Evolutionary conservation across 2,797 vertebrate species (phyloP), one percentile per base, ranked within the genome.

Genomic region (Premnoplex brunnescens): DNA sequence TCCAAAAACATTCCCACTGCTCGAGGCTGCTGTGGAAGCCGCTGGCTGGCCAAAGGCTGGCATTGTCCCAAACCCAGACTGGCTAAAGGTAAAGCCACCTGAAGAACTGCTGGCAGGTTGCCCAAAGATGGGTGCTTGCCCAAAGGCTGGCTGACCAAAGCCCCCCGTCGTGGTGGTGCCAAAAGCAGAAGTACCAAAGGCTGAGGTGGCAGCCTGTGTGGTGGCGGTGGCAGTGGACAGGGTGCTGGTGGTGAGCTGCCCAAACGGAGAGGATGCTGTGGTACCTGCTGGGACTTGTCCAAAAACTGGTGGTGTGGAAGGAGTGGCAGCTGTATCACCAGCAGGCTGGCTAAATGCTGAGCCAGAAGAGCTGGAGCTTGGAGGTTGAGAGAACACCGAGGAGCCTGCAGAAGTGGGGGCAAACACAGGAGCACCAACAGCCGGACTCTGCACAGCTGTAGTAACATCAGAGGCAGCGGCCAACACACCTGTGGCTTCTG

Each of bases 101-200:
- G 97, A 87, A 3, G 98, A 96, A 28, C 95, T 97, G 78, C 97
- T 96, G 0, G 97, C 58, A 0, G 98, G 63, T 67, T 98, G 98
- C 66, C 98, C 98, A 2, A 98, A 98, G 83, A 97, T 98, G 1
- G 94, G 96, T 4, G 98, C 60, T 91, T 98, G 98, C 3, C 99
- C 99, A 46, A 99, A 99, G 1, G 98, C 37, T 1, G 98, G 97
- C 93, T 99, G 99, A 26, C 98, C 98, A 24, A 99, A 99, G 51
- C 98, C 98, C 5, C 97, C 96, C 0, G 98, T 93, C 7, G 97
- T 85, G 10, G 98, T 97, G 11, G 96, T 72, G 30, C 98, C 98
- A 2, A 98, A 98, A 7, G 96, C 95, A 3, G 97, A 90, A 12
- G 98, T n/a, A 43, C 97, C 97, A 6, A 98, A 98, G 7, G 85